Evolutionary conservation across 2,797 vertebrate species (phyloP), one percentile per base, ranked within the genome.

Genomic region (Rhabdophis nuchalis): DNA sequence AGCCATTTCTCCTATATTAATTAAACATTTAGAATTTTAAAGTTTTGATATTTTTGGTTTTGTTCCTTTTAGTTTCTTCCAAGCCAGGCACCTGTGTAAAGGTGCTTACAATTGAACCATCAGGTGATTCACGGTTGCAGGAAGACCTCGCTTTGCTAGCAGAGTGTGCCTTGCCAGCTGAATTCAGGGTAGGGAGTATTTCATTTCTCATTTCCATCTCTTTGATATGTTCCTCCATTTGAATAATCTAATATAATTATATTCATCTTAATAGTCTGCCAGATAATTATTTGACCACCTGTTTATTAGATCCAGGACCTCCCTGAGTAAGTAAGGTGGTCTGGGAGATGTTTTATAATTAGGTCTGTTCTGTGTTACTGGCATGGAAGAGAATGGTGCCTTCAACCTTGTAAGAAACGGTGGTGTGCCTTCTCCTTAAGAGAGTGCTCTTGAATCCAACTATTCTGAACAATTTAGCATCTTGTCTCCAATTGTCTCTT

Each of bases 11-110:
- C 9, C 1, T 18, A 57, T 12, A 13, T 87, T 87, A 36, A 87
- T 56, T 32, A n/a, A 93, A 68, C 93, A 92, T 57, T 87, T 52
- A 93, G 94, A 91, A 93, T 90, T 95, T 93, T 96, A 53, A 95
- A 23, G 91, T 95, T 57, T 88, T 95, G 92, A 58, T 56, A 6
- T n/a, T 91, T 64, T 91, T 2, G 3, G 41, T 95, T 91, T 92
- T 96, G 25, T 57, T 88, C 95, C 93, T 96, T 93, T 11, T 91
- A 99, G 99, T 99, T 93, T 99, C 98, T 87, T 99, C 98, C 96
- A 99, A 99, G 95, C 99, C 99, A 8, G 99, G 99, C 93, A 99
- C 98, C 0, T 99, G 99, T 95, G 98, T 99, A 97, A 99, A 99
- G 95, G 99, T 99, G 91, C 97, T 99, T 95, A 99, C 98, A 91